A percentile compares a stretch with the other conserved stretches of the same genome.
Evolutionary conservation across 2,797 vertebrate species (phyloP).

Genomic region (Cyprinodon diabolis): DNA sequence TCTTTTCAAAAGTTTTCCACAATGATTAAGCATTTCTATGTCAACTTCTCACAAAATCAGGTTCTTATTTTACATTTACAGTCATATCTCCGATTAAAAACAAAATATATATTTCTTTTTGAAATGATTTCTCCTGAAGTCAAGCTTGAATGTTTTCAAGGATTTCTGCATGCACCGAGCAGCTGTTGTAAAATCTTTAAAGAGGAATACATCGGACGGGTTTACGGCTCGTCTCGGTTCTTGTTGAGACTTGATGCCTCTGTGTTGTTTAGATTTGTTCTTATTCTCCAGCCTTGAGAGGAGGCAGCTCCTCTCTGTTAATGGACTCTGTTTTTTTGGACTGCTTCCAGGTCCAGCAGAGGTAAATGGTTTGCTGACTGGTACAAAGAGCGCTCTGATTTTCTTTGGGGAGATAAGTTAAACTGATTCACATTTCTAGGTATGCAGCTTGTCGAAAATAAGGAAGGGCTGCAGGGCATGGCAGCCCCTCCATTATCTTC

Average conservation of each 20-base stretch:
- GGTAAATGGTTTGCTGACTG: slow-evolving; percentile 59
- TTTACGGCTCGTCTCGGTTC: slow-evolving; percentile 1
- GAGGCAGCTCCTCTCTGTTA: not conserved
- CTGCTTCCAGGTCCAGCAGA: slow-evolving; percentile 36
- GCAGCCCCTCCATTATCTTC: slow-evolving; percentile 1
- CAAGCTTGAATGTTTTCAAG: no score
- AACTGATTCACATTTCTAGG: slow-evolving; percentile 23
- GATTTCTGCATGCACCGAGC: no score
- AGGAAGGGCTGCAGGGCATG: slow-evolving; percentile 12
- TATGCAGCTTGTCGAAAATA: slow-evolving; percentile 8
- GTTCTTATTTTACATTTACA: not conserved
- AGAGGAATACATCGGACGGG: no score
- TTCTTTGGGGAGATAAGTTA: slow-evolving; percentile 38
- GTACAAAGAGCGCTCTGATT: slow-evolving; percentile 45
- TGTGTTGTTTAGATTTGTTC: slow-evolving; percentile 1
- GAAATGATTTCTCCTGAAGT: no score
- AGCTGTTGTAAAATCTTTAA: no score
- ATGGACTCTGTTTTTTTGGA: slow-evolving; percentile 39
- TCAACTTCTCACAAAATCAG: not conserved
- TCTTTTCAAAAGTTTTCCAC: not conserved
- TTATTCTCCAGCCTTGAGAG: slow-evolving; percentile 11
- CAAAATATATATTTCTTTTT: no score
- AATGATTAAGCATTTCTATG: not conserved
- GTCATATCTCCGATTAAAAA: no score
- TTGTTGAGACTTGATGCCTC: slow-evolving; percentile 36